Conservation (phyloP, 35 echinoderm and acorn worm species). For the Apostichopus californicus region DNA sequence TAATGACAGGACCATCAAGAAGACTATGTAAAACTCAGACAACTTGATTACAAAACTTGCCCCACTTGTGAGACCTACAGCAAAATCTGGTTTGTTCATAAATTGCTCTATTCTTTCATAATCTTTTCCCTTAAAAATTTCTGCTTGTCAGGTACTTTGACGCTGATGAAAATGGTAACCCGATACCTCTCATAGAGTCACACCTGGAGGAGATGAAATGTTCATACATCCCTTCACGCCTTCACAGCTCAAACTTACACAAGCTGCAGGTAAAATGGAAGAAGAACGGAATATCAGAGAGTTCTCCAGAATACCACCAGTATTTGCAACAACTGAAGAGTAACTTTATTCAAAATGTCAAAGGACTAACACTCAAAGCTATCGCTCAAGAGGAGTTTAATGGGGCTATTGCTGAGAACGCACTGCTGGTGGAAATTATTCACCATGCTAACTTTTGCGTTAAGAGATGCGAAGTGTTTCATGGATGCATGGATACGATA, state of each 20-base stretch:
- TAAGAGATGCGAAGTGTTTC: constrained; percentile 74
- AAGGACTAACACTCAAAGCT: constrained; percentile 51
- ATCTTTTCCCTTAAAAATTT: no score
- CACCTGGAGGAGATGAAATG: constrained; percentile 68
- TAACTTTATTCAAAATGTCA: constrained; percentile 64
- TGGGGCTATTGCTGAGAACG: constrained; percentile 33
- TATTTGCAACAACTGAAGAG: constrained; percentile 66
- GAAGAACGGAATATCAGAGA: constrained; percentile 52
- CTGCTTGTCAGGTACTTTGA: constrained; percentile 65
- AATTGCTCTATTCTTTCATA: no score
- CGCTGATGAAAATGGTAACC: constrained; percentile 7
- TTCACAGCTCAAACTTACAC: constrained; percentile 62
- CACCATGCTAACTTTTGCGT: constrained; percentile 88
- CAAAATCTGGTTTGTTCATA: no score
- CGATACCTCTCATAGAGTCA: constrained; percentile 40
- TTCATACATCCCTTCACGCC: constrained; percentile 45
- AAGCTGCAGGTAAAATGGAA: constrained; percentile 63
- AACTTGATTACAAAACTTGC: neutral
- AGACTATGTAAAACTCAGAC: no score
- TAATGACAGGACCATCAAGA: no score
- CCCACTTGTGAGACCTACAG: neutral
- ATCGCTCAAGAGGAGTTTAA: constrained; percentile 10
- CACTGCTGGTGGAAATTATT: constrained; percentile 66
- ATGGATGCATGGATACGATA: constrained; percentile 75
- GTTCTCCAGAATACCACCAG: constrained; percentile 40